These are phyloP conservation scores for Endomychus coccineus DNA, from an alignment of 2,888 invertebrate species.

Conservation along the genomic window DNA sequence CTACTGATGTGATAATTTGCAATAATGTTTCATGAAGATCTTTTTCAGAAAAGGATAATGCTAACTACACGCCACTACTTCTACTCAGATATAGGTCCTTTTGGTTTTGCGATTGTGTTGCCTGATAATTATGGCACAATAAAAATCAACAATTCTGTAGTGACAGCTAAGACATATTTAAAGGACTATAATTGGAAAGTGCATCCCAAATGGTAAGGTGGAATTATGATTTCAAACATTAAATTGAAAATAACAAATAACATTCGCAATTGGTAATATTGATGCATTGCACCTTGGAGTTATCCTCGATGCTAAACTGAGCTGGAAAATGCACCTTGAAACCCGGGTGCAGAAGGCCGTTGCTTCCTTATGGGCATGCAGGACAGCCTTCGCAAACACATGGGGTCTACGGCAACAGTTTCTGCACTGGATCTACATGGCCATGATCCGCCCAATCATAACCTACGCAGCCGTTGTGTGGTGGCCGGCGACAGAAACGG, in stretches of 20 bases:
- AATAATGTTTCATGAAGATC: neutral
- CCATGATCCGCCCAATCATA: no score
- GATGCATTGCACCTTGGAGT: conserved; percentile 20
- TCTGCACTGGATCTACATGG: no score
- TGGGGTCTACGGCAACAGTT: no score
- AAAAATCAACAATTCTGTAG: conserved; percentile 60
- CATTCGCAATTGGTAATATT: neutral
- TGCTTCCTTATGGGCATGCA: no score
- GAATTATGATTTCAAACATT: neutral
- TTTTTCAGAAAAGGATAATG: conserved; percentile 71
- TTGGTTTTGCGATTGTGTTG: conserved; percentile 78
- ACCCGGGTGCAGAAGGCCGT: no score
- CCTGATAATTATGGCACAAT: conserved; percentile 71
- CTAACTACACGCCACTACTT: conserved; percentile 72
- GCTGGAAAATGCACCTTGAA: no score
- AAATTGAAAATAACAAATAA: conserved; percentile 1
- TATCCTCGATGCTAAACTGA: no score
- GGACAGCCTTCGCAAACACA: no score
- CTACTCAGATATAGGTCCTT: conserved; percentile 74
- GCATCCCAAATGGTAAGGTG: conserved; percentile 74
- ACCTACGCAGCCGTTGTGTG: no score
- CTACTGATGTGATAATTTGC: no score
- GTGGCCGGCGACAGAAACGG: no score
- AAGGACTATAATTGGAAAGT: conserved; percentile 59
- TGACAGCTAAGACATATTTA: conserved; percentile 38